Conservation (phyloP, 2,113 vertebrate species). For the Plecturocebus donacophilus region DNA sequence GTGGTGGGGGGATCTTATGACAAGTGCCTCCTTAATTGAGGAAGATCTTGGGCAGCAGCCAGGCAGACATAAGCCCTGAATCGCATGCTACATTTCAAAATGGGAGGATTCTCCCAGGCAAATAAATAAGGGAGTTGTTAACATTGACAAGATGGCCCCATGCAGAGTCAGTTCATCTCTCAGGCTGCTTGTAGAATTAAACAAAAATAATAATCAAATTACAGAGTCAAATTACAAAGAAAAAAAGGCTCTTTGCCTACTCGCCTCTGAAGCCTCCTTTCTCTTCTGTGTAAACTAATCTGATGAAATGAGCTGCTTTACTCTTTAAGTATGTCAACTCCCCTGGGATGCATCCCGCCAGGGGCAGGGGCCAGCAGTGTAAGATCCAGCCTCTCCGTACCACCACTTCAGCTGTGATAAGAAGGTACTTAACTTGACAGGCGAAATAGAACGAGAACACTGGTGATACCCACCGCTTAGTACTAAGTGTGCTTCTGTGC, state of each 20-base stretch:
- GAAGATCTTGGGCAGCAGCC: neutral
- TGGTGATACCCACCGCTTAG: neutral
- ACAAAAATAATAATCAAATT: neutral
- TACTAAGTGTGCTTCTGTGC: neutral
- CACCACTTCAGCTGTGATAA: neutral
- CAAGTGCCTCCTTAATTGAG: neutral
- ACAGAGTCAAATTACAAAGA: neutral
- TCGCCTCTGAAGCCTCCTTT: neutral
- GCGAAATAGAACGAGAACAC: rapidly evolving
- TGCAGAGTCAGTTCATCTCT: neutral
- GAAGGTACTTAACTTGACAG: neutral
- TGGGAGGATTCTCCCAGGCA: neutral
- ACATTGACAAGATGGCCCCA: neutral
- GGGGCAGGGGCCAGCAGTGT: neutral
- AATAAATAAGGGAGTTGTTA: neutral
- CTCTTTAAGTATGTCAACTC: neutral
- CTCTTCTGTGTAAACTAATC: neutral
- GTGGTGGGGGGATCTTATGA: rapidly evolving
- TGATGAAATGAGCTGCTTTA: neutral
- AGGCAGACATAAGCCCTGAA: neutral
- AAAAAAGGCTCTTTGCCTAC: neutral
- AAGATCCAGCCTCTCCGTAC: neutral
- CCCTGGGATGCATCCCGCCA: rapidly evolving
- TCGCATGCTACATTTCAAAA: neutral
- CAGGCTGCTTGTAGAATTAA: neutral